These are phyloP conservation scores for Vicugna pacos DNA, from an alignment of 2,113 vertebrate genomes.

Conservation along the genomic window DNA sequence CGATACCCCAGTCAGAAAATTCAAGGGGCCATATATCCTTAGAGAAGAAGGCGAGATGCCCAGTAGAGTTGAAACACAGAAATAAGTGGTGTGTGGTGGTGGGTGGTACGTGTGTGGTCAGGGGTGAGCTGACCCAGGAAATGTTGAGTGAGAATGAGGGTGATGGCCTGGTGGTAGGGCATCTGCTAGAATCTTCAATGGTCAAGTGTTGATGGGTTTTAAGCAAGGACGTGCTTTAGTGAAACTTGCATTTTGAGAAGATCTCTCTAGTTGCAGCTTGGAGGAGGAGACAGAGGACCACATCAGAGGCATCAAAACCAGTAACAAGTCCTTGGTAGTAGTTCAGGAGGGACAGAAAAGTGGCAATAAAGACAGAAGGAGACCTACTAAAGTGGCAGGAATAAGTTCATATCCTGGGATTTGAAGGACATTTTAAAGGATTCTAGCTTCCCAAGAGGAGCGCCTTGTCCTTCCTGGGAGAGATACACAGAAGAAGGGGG, in stretches of 20 bases:
- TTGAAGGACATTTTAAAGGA: neutral
- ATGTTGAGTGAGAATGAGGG: neutral
- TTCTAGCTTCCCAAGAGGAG: neutral
- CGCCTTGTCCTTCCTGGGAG: neutral
- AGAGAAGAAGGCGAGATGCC: neutral
- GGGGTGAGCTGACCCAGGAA: neutral
- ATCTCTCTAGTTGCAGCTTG: neutral
- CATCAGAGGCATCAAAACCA: neutral
- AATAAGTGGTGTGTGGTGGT: neutral
- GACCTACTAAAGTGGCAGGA: neutral
- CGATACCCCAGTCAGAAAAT: conserved; percentile 5
- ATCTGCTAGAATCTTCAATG: neutral
- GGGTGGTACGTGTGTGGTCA: neutral
- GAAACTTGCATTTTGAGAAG: neutral
- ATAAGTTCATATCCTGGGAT: neutral
- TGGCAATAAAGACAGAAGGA: neutral
- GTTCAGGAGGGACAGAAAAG: neutral
- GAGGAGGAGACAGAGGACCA: neutral
- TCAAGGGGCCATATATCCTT: neutral
- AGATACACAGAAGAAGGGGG: neutral
- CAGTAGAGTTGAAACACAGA: neutral
- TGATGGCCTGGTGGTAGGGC: neutral
- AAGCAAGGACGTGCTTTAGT: neutral
- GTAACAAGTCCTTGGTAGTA: neutral
- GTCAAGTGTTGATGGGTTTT: neutral